Base-by-base conservation (phyloP, 2,888 invertebrate species). In the Biston betularia region DNA sequence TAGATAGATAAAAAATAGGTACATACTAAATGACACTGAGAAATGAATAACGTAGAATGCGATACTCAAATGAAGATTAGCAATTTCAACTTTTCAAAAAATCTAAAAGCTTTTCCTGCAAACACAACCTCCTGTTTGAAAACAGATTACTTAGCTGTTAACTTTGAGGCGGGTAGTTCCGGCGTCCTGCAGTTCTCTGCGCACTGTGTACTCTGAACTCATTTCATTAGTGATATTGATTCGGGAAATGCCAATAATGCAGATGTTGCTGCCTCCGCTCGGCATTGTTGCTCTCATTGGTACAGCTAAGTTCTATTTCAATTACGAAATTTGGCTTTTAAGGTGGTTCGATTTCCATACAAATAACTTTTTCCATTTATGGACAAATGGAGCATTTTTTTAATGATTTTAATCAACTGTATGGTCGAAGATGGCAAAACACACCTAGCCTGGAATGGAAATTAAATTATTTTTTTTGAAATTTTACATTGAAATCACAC, bases 161-260 rank as follows among this genome's bases (percentile, higher is more conserved):
- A 54, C 5, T 40, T 35, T 40, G 49, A 24, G 14, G 33, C 14
- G 24, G 24, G 24, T 24, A 24, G 24, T 48, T 54, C 10, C 38
- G 9, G 35, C 38, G 34, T 59, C 58, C 54, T 33, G 35, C 40
- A 49, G 38, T 49, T 50, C 42, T 54, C 40, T 34, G n/a, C 54
- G 40, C 35, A 45, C 11, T 44, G 59, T 61, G 57, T 57, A 24
- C 42, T 60, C 14, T 11, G 40, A 65, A 53, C 61, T 57, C 57
- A 66, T 66, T 66, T 61, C 61, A 61, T 52, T 66, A 66, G 38
- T 24, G 65, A 66, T 57, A 61, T 66, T 56, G 57, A 50, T 66
- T 61, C 57, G 57, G 61, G 45, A 61, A 61, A 57, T 48, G 42
- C 57, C 61, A 61, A 61, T 61, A 57, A 45, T 50, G 57, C 65